Evolutionary conservation across 2,113 vertebrate species (phyloP).

Genomic region (Gorsachius goisagi): DNA sequence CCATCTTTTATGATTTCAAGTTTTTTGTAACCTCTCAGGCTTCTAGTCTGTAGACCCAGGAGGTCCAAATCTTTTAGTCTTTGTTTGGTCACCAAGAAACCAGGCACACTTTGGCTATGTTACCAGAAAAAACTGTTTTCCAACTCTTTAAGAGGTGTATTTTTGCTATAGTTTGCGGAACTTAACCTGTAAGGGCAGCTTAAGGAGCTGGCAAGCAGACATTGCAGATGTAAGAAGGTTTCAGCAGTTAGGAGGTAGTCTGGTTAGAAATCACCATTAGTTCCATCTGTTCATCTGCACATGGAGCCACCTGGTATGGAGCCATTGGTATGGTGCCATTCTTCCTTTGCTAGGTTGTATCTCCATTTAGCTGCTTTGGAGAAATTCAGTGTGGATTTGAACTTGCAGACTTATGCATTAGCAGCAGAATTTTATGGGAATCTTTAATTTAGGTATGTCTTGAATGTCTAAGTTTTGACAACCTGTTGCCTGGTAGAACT

Average conservation of each 20-base stretch:
- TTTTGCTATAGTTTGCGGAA: not conserved
- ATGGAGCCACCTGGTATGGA: not conserved
- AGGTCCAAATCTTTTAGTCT: not conserved
- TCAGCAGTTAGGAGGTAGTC: not conserved
- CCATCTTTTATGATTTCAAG: not conserved
- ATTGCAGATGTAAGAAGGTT: not conserved
- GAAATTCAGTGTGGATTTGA: not conserved
- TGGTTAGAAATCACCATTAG: not conserved
- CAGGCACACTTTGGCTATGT: not conserved
- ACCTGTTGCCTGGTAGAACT: not conserved
- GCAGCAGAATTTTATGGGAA: not conserved
- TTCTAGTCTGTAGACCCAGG: not conserved
- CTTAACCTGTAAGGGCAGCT: not conserved
- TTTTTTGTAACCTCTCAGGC: not conserved
- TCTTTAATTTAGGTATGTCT: not conserved
- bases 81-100: not conserved
- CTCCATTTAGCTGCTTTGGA: not conserved
- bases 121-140: not conserved
- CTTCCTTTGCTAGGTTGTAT: not conserved
- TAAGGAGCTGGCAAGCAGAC: not conserved
- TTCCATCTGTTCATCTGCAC: not conserved
- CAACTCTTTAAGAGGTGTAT: not conserved
- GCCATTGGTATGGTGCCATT: not conserved
- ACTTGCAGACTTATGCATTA: not conserved
- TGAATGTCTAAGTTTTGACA: not conserved